Evolutionary conservation across 1,140 invertebrate genomes (phyloP), one percentile per base, ranked within the genome.

Genomic region (Anthonomus grandis): DNA sequence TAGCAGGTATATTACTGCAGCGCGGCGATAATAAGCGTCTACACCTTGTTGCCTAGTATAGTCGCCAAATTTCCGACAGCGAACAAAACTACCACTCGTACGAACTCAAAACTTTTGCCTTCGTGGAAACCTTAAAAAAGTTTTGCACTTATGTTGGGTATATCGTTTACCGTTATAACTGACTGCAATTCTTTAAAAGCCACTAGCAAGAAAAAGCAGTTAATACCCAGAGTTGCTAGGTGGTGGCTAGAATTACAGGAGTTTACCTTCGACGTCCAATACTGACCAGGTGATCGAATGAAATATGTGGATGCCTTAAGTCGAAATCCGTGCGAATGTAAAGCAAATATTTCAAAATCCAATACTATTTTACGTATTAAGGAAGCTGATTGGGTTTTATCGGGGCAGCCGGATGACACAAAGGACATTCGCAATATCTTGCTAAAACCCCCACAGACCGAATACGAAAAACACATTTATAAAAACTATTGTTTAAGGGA

Each of bases 41-140:
- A 42, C 52, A 49, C 17, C 58, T 52, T 13, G 50, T 54, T 27
- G 31, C 39, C 2, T 59, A 59, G 17, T 55, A 37, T 21, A 58
- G 48, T 17, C 55, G 24, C 9, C 36, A 58, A 21, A 58, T 49
- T 4, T 41, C 34, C 8, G 38, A 42, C 1, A 57, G 49, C 17
- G 64, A 71, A 57, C 8, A 41, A 13, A 59, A 64, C 38, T 71
- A 73, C 61, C 67, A 71, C 59, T 72, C 67, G 0, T 73, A 70
- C 36, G 70, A 74, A 24, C 23, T 73, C 0, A 68, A 75, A 31
- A 71, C 66, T 0, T 21, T 77, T 4, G 72, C 70, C 0, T 67
- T 75, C 0, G 67, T 74, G 10, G 52, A 65, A 8, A 23, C 53
- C 0, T 12, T 73, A 57, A 9, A n/a, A n/a, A 44, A 63, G 9